Percentiles rank a stretch among this genome's conserved stretches.
Evolutionary conservation across 2,888 invertebrate genomes (phyloP).

Genomic region (Physocephala rufipes): DNA sequence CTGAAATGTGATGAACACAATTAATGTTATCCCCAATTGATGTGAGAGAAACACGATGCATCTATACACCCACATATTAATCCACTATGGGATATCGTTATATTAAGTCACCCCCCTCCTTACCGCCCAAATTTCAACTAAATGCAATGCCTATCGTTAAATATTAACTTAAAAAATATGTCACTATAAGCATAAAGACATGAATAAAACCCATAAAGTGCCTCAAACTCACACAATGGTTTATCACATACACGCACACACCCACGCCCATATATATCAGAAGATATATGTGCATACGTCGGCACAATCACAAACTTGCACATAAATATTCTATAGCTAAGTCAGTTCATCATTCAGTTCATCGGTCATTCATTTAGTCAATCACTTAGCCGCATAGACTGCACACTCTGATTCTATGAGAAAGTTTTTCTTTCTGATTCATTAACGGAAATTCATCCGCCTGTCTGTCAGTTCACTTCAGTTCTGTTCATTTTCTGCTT

Average conservation of each 20-base stretch:
- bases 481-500: too few relatives aligned
- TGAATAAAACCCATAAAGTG: conserved; percentile 25
- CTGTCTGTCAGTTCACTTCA: too few relatives aligned
- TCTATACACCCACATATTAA: too few relatives aligned
- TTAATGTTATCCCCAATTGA: too few relatives aligned
- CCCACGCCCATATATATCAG: conserved; percentile 26
- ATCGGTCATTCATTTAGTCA: neutral
- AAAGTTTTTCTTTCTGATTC: neutral
- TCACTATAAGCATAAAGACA: conserved; percentile 26
- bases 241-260: conserved; percentile 11
- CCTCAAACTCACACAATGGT: conserved; percentile 2
- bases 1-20: too few relatives aligned
- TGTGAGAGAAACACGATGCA: too few relatives aligned
- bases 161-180: conserved; percentile 17
- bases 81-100: too few relatives aligned
- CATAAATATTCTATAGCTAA: neutral
- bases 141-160: conserved; percentile 29
- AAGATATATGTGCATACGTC: conserved; percentile 24
- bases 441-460: conserved; percentile 4
- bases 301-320: conserved; percentile 10
- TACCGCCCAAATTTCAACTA: conserved; percentile 7
- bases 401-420: conserved; percentile 8
- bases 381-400: neutral
- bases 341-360: neutral
- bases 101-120: too few relatives aligned